A percentile compares a stretch with the other conserved stretches of the same genome.
Evolutionary conservation across 1,140 invertebrate species (phyloP).

Genomic region (Bombus affinis): DNA sequence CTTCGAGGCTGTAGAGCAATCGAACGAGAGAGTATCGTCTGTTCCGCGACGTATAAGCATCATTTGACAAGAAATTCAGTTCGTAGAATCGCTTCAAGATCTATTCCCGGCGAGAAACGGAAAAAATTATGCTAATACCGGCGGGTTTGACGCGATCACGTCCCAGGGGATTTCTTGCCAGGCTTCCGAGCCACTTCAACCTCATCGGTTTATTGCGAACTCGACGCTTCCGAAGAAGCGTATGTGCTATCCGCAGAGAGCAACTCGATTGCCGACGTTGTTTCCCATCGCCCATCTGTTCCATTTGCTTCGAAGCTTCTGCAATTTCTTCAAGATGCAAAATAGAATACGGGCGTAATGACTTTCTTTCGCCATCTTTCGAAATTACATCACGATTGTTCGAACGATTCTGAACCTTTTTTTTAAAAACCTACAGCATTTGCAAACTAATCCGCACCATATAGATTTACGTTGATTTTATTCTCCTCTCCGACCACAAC

Average conservation of each 20-base stretch:
- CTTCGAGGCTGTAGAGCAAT: not conserved
- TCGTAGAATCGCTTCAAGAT: conserved; percentile 11
- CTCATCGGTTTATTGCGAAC: conserved; percentile 5
- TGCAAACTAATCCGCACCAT: not conserved
- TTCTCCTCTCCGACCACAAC: not conserved
- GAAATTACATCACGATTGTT: not conserved
- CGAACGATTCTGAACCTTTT: not conserved
- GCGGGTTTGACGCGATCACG: conserved; percentile 21
- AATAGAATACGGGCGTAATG: conserved; percentile 24
- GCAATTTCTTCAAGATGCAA: conserved; percentile 23
- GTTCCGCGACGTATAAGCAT: conserved; percentile 2
- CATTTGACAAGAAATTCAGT: conserved; percentile 25
- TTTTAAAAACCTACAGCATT: not conserved
- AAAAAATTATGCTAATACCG: conserved; percentile 40
- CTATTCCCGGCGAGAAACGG: not conserved
- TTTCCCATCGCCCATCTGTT: conserved; percentile 49
- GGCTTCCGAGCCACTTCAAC: not conserved
- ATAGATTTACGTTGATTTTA: not conserved
- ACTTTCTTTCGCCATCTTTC: conserved; percentile 8
- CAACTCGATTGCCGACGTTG: conserved; percentile 2
- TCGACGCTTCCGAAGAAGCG: not conserved
- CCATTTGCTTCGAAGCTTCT: not conserved
- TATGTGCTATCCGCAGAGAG: not conserved
- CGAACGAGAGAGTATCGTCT: not conserved
- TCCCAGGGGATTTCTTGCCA: conserved; percentile 21